Conservation (phyloP, 2,113 vertebrate genomes). For the Cepphus grylle region DNA sequence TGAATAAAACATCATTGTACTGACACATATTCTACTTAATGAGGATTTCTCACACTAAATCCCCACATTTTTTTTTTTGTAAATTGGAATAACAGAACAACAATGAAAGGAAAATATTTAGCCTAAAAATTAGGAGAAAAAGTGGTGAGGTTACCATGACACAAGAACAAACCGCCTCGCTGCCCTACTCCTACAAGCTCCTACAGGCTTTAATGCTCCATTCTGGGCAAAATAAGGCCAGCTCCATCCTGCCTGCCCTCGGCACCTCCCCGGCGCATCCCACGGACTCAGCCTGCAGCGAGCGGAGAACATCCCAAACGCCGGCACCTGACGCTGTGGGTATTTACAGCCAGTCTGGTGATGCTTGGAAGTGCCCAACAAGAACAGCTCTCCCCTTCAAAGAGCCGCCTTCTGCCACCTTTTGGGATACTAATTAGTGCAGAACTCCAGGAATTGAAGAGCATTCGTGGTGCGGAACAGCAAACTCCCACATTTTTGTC, state of each 20-base stretch:
- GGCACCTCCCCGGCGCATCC: background rate
- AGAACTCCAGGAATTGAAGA: background rate
- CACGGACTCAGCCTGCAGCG: background rate
- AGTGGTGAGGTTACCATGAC: background rate
- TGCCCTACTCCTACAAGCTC: background rate
- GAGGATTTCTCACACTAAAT: conserved; percentile 9
- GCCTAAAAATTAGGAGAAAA: background rate
- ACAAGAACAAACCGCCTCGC: background rate
- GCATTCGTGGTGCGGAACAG: background rate
- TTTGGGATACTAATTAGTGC: background rate
- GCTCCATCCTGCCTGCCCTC: background rate
- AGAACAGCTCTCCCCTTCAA: background rate
- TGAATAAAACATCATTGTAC: conserved; percentile 26
- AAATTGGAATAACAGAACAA: background rate
- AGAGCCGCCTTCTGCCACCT: background rate
- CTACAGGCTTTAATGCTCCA: background rate
- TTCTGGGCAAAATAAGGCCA: background rate
- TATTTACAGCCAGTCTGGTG: background rate
- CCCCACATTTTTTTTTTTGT: background rate
- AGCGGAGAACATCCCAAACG: background rate
- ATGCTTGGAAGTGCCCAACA: background rate
- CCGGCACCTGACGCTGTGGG: rapidly evolving
- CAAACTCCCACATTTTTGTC: background rate
- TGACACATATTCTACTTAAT: background rate
- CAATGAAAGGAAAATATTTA: conserved; percentile 20